Conservation (phyloP, 1,140 invertebrate genomes). For the Polypedilum vanderplanki region DNA sequence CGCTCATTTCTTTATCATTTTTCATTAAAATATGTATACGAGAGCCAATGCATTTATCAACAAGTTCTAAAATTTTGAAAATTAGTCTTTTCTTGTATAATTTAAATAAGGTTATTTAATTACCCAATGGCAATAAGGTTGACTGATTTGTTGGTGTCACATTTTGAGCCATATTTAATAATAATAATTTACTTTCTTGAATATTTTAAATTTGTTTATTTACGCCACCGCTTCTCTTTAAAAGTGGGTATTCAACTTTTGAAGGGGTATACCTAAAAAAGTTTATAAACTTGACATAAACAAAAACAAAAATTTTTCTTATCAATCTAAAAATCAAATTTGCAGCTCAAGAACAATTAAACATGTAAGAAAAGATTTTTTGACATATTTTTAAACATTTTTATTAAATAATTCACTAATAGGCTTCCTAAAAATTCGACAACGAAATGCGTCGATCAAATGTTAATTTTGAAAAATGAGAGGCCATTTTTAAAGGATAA, state of each 20-base stretch:
- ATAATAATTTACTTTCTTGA: neutral
- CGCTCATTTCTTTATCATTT: constrained; percentile 99
- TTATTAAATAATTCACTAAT: neutral
- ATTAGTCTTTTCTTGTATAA: constrained; percentile 30
- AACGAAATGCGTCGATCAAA: neutral
- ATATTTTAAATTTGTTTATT: no score
- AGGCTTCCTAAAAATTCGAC: neutral
- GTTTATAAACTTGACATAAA: neutral
- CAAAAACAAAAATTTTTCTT: neutral
- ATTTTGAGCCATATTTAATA: constrained; percentile 34
- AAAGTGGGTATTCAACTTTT: no score
- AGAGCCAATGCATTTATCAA: constrained; percentile 99
- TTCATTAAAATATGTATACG: constrained; percentile 99
- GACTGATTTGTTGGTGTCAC: constrained; percentile 55
- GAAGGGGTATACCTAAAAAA: no score
- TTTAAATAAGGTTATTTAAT: constrained; percentile 34
- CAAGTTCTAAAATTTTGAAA: constrained; percentile 63
- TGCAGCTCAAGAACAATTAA: neutral
- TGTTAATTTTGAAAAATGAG: neutral
- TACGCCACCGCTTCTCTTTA: no score
- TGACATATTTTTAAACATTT: no score
- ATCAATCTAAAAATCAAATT: neutral
- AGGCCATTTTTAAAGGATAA: neutral
- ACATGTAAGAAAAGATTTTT: neutral
- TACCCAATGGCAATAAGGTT: constrained; percentile 63